A percentile compares a stretch with the other conserved stretches of the same genome.
phyloP scores from a whole-genome alignment of 2,797 vertebrate species.

The Rhinella marina region DNA sequence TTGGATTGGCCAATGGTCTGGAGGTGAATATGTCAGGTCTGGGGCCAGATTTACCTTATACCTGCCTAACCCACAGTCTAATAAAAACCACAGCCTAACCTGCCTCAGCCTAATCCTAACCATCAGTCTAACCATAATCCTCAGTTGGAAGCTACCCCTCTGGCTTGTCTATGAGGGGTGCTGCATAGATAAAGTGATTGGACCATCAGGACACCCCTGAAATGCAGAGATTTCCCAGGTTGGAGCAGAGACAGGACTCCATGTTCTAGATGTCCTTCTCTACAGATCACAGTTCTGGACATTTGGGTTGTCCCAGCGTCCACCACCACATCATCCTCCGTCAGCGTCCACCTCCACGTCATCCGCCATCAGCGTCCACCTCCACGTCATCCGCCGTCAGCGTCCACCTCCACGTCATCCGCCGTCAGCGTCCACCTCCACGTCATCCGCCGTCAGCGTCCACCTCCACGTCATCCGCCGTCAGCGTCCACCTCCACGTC shows the following conservation, averaged over 20 bases:
- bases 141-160: background rate
- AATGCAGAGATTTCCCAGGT: background rate
- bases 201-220: no score
- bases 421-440: background rate
- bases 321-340: no score
- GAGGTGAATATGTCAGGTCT: no score
- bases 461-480: background rate
- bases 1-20: no score
- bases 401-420: background rate
- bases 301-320: background rate
- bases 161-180: background rate
- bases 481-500: background rate
- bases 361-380: background rate
- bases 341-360: background rate
- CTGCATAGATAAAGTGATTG: background rate
- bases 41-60: no score
- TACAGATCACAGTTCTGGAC: background rate
- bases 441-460: no score
- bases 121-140: no score
- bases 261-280: background rate
- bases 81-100: no score
- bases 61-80: no score
- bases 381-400: background rate
- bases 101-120: no score
- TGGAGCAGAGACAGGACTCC: background rate